Base-by-base conservation (phyloP, 2,888 invertebrate genomes). In the Quadroppia sp. region DNA sequence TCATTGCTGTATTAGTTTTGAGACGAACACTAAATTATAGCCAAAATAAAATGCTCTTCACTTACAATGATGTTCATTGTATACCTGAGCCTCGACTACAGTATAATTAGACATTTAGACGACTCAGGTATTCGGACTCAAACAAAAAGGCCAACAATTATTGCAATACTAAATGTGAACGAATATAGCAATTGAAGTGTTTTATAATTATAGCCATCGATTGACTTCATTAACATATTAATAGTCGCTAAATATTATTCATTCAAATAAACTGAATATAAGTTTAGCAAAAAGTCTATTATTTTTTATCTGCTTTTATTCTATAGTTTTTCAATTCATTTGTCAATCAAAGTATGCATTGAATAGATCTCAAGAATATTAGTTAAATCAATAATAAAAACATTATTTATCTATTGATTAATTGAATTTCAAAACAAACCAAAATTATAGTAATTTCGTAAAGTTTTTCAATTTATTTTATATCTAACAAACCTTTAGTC, bases 21-120 rank as follows among this genome's bases (percentile, higher is more conserved):
- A 67, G 40, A 23, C 40, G 20, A 67, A 42, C 40, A 67, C 40
- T 40, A 67, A 67, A 67, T 67, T 67, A 67, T 67, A 67, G 59
- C 59, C 32, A 59, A 59, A 30, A 36, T 64, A 36, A 64, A 64
- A 64, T 64, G n/a, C 17, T 64, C 20, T 36, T 36, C 64, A 64
- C 32, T 64, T 64, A 36, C 56, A 59, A 30, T 59, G 28, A 25
- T 59, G 56, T 59, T n/a, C 48, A 6, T 48, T 11, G 3, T 11
- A 6, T 48, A 48, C 36, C 4, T 4, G 36, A 11, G 36, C 6
- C 36, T 36, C 36, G 36, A 7, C 36, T 36, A 36, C 11, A 36
- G 11, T 36, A 50, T 50, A 20, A 6, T n/a, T 50, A 2, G 15
- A 11, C 20, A 59, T n/a, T 59, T 28, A 28, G 56, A 25, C 23